Evolutionary conservation across 2,888 invertebrate species (phyloP), one percentile per base, ranked within the genome.

Genomic region (Lasioglossum leucozonium): DNA sequence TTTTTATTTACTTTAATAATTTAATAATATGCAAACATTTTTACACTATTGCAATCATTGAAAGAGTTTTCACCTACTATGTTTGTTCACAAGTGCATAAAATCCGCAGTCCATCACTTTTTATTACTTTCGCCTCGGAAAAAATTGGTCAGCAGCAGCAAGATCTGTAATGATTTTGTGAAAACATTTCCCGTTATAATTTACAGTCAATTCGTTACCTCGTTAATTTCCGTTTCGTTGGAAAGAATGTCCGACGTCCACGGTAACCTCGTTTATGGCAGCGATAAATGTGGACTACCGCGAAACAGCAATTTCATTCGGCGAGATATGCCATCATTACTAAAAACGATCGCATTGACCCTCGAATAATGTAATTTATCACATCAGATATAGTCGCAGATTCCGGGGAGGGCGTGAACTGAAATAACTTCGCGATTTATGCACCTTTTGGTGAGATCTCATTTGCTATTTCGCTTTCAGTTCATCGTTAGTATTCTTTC

Each of bases 331-430:
- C 65, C 78, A 42, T 73, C 78, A 73, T 85, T 69, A 62, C 65
- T 77, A 75, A 84, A 62, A 87, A 82, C 85, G 89, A 85, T 85
- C 73, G 74, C 85, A 82, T 89, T 87, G 84, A 87, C 87, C 87
- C 88, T 81, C 73, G 65, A 79, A 86, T 86, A 82, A 85, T 82
- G 82, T 30, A 67, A 86, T 87, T 78, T 79, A 86, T 86, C 82
- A 71, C 65, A 42, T n/a, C 47, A 26, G 77, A 69, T 79, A 77
- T 85, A 81, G 73, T 74, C 55, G n/a, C 62, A 72, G 22, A 47
- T 79, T 42, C 3, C 65, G n/a, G 10, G 11, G 42, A 77, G 76
- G 73, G 81, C n/a, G 81, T 22, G 72, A 40, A 73, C 42, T 40
- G 79, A 55, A 86, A 86, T 86, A 85, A 71, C 80, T 55, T 44